phyloP scores from a whole-genome alignment of 2,797 vertebrate species.

The Pipistrellus pipistrellus region DNA sequence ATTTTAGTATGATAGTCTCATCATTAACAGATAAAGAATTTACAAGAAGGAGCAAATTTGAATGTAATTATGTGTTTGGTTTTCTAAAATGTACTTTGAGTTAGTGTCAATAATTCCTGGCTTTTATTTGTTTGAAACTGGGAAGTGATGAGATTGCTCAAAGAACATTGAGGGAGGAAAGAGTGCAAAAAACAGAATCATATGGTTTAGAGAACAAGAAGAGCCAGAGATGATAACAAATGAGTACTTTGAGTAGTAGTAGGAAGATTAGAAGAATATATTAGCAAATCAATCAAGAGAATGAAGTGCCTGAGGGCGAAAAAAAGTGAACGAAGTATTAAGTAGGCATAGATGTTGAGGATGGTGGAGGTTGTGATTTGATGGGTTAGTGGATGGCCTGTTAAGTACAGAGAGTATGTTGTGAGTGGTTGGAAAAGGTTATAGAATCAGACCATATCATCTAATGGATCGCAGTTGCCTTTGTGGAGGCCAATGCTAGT shows the following conservation, averaged over 20 bases:
- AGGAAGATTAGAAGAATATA: background rate
- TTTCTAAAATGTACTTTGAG: conserved; percentile 26
- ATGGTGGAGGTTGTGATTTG: conserved; percentile 21
- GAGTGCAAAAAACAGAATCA: background rate
- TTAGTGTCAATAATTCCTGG: background rate
- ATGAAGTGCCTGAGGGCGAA: background rate
- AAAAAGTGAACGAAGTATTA: background rate
- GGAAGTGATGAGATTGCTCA: background rate
- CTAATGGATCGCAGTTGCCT: background rate
- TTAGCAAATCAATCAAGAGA: background rate
- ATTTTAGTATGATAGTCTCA: background rate
- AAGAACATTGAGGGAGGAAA: background rate
- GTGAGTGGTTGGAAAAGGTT: background rate
- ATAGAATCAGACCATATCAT: background rate
- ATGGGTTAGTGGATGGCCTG: background rate
- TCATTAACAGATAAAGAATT: background rate
- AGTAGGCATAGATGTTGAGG: conserved; percentile 8
- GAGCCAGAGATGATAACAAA: background rate
- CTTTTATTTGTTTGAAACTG: conserved; percentile 23
- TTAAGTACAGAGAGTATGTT: background rate
- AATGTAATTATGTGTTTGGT: background rate
- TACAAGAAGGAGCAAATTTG: background rate
- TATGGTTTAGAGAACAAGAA: background rate
- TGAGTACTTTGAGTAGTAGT: background rate
- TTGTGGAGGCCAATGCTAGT: background rate